Percentiles rank a stretch among this genome's conserved stretches.
Evolutionary conservation across 2,888 invertebrate species (phyloP).

Genomic region (Drosophila limbata): DNA sequence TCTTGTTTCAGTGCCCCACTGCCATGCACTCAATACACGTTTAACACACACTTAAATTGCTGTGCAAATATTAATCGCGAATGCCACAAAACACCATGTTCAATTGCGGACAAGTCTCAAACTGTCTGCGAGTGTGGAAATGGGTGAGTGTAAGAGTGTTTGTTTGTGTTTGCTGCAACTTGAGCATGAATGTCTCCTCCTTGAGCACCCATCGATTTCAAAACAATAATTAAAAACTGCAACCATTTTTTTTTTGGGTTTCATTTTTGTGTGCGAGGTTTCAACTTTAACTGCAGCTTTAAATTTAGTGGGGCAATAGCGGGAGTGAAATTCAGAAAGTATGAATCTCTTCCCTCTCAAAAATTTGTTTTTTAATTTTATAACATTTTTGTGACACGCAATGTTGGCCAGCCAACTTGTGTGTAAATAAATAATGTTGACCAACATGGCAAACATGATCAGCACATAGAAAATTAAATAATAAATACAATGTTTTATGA

Average conservation of each 20-base stretch:
- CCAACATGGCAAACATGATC: constrained; percentile 36
- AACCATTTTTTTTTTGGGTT: constrained; percentile 64
- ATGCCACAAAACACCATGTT: constrained; percentile 45
- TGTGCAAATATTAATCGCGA: constrained; percentile 63
- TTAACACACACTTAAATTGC: constrained; percentile 56
- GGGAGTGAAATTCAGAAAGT: neutral
- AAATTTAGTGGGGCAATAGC: constrained; percentile 29
- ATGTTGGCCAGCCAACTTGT: constrained; percentile 45
- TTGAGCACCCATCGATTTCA: constrained; percentile 78
- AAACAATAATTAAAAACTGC: constrained; percentile 81
- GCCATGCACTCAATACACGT: constrained; percentile 41
- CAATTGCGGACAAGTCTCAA: constrained; percentile 32
- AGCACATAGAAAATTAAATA: constrained; percentile 53
- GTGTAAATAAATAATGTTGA: constrained; percentile 55
- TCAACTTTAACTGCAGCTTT: constrained; percentile 29
- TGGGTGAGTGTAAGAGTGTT: constrained; percentile 4
- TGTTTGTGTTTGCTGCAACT: constrained; percentile 45
- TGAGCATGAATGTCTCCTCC: constrained; percentile 66
- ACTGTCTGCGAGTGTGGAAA: constrained; percentile 9
- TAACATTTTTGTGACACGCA: constrained; percentile 62
- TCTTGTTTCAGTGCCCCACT: neutral
- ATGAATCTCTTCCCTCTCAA: neutral
- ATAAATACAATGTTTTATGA: constrained; percentile 35
- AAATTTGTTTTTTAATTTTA: constrained; percentile 49
- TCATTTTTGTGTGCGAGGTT: constrained; percentile 40